Base-by-base conservation (phyloP, 1,140 invertebrate genomes). In the Drosophila neocordata region DNA sequence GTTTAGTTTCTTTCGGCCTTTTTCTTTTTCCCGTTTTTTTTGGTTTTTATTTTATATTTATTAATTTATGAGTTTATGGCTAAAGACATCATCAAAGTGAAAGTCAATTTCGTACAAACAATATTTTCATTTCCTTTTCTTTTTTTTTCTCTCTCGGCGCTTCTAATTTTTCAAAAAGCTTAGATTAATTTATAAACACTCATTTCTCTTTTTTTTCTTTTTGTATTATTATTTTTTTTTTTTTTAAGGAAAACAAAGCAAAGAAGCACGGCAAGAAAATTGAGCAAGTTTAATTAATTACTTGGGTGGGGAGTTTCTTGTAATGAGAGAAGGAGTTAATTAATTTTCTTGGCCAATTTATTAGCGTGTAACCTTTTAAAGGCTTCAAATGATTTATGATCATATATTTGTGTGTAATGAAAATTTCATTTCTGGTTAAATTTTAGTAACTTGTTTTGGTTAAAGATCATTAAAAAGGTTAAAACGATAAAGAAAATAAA, bases 81-180 rank as follows among this genome's bases (percentile, higher is more conserved):
- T 68, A 83, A 87, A 79, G 79, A 83, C 75, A 64, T 79, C 63
- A 87, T 88, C 88, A 87, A 88, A 83, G 83, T 88, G 83, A 87
- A 87, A 87, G 79, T 89, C 83, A 67, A 88, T 87, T 87, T 88
- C 65, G 59, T 63, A 69, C 58, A 58, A 56, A 58, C 35, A n/a
- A n/a, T n/a, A 68, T 34, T 85, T 73, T 68, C 64, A 59, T 38
- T 68, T 37, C 62, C 35, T 22, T 38, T 61, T 34, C 44, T 55
- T 60, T 63, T 70, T 55, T 35, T 34, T 44, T 63, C 51, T 63
- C 11, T 22, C 31, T 24, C 20, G n/a, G n/a, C 56, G 61, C 71
- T 75, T 66, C 60, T 73, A 69, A 63, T 78, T 48, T 74, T 78
- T 64, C 65, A 69, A 38, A 20, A 37, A 60, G 38, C 61, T 37